Percentiles rank a stretch among this genome's conserved stretches.
phyloP scores from a whole-genome alignment of 1,140 invertebrate genomes.

The Oedothorax gibbosus region DNA sequence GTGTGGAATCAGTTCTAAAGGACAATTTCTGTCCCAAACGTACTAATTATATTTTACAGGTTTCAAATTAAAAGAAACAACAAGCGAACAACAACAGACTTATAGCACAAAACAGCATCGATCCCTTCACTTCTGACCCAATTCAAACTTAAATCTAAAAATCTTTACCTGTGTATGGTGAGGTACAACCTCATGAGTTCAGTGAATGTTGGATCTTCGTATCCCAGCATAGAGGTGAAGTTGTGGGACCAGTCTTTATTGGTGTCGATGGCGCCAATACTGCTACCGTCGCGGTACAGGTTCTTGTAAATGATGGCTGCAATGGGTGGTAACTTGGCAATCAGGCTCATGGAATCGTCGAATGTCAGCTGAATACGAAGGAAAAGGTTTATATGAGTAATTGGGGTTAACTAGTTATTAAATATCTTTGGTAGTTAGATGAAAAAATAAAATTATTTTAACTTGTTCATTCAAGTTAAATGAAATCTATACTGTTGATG shows the following conservation, averaged over 20 bases:
- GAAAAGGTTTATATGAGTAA: neutral
- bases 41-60: too few relatives aligned
- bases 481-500: too few relatives aligned
- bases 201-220: slow-evolving; percentile 72
- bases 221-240: slow-evolving; percentile 74
- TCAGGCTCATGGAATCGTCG: slow-evolving; percentile 75
- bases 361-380: slow-evolving; percentile 68
- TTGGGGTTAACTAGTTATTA: neutral
- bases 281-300: slow-evolving; percentile 73
- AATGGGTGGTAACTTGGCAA: slow-evolving; percentile 75
- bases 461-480: too few relatives aligned
- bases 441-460: too few relatives aligned
- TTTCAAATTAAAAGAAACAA: too few relatives aligned
- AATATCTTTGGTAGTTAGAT: neutral
- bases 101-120: too few relatives aligned
- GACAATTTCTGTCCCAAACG: too few relatives aligned
- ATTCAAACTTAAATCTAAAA: neutral
- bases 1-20: too few relatives aligned
- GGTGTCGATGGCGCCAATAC: slow-evolving; percentile 72
- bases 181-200: slow-evolving; percentile 75
- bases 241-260: slow-evolving; percentile 75
- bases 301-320: slow-evolving; percentile 76
- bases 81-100: too few relatives aligned
- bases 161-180: slow-evolving; percentile 73
- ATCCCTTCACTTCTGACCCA: too few relatives aligned